Conservation (phyloP, 2,113 vertebrate genomes). For the Pseudonaja textilis region DNA sequence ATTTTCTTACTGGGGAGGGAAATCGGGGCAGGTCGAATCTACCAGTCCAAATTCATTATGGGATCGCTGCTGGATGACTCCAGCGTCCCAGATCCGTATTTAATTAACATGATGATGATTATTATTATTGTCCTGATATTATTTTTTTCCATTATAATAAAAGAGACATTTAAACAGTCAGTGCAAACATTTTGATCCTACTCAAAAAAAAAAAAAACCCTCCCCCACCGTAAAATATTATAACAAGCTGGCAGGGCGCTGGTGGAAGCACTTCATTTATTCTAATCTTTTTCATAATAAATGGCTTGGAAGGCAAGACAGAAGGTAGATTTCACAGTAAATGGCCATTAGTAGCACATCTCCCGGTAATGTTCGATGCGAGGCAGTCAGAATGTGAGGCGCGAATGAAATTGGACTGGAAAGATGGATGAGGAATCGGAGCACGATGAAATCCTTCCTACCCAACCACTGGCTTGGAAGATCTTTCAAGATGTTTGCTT, state of each 20-base stretch:
- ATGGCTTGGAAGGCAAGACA: slow-evolving; percentile 65
- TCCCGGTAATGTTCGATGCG: slow-evolving; percentile 66
- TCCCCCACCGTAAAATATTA: neutral
- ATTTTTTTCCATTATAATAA: slow-evolving; percentile 73
- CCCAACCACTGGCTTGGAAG: slow-evolving; percentile 11
- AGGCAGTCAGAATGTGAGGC: slow-evolving; percentile 62
- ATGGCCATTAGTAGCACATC: slow-evolving; percentile 69
- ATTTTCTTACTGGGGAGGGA: slow-evolving; percentile 57
- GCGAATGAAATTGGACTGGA: slow-evolving; percentile 56
- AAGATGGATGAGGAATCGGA: slow-evolving; percentile 50
- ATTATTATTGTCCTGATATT: slow-evolving; percentile 63
- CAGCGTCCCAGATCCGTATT: slow-evolving; percentile 65
- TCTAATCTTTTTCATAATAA: slow-evolving; percentile 77
- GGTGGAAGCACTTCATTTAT: slow-evolving; percentile 80
- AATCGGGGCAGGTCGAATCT: slow-evolving; percentile 53
- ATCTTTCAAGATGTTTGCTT: slow-evolving; percentile 42
- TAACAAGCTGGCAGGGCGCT: slow-evolving; percentile 71
- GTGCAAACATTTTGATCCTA: slow-evolving; percentile 79
- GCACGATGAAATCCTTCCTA: slow-evolving; percentile 11
- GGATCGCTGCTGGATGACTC: slow-evolving; percentile 66
- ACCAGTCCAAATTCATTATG: slow-evolving; percentile 69
- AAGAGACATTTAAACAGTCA: slow-evolving; percentile 80
- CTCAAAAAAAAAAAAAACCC: slow-evolving; percentile 69
- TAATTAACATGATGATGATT: slow-evolving; percentile 77
- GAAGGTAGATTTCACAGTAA: slow-evolving; percentile 45